phyloP scores from a whole-genome alignment of 2,113 vertebrate genomes.

The Petaurus breviceps region DNA sequence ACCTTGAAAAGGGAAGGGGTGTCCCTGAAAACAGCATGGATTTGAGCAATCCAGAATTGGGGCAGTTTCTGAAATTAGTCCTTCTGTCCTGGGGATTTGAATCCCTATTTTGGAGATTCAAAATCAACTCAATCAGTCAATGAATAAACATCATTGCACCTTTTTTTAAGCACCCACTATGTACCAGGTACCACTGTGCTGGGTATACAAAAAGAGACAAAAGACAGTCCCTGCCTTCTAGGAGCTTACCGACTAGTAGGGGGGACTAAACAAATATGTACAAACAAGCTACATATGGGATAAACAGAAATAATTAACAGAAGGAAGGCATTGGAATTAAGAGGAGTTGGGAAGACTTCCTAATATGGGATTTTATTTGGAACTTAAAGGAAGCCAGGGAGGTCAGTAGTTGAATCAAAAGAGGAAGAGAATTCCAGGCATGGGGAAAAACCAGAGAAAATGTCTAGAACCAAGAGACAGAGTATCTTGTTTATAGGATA shows the following conservation, averaged over 20 bases:
- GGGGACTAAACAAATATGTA: background rate
- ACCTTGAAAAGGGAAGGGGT: background rate
- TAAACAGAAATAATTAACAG: background rate
- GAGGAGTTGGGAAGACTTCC: background rate
- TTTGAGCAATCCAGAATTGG: background rate
- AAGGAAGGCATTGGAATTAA: background rate
- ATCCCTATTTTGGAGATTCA: background rate
- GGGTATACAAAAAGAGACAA: background rate
- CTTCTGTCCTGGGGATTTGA: background rate
- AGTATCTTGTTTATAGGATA: background rate
- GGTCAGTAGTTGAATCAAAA: background rate
- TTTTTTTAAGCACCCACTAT: background rate
- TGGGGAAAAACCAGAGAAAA: background rate
- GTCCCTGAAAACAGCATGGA: background rate
- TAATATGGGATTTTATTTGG: background rate
- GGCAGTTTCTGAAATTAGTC: background rate
- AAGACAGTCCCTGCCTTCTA: background rate
- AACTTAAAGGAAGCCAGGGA: background rate
- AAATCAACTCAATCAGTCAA: background rate
- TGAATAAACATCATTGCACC: background rate
- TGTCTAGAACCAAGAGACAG: background rate
- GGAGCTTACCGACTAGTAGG: background rate
- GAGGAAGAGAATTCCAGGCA: background rate
- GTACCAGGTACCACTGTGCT: background rate
- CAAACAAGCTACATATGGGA: background rate